phyloP scores from a whole-genome alignment of 2,888 invertebrate species.

The Mythimna vitellina region DNA sequence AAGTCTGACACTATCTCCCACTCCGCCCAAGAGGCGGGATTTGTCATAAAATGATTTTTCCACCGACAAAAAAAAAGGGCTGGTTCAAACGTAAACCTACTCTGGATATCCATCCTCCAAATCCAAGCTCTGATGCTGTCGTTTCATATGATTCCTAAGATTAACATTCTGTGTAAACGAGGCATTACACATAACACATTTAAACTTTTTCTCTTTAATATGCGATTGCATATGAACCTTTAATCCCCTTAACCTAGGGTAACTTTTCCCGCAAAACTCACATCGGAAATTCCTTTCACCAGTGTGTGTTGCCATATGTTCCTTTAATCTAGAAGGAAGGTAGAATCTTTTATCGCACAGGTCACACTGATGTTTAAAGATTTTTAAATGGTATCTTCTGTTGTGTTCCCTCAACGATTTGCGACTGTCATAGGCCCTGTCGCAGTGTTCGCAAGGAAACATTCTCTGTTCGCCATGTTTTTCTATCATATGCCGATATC shows the following conservation, averaged over 20 bases:
- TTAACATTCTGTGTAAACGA: conserved; percentile 90
- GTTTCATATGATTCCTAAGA: conserved; percentile 90
- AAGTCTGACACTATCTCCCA: too few species aligned
- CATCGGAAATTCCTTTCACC: conserved; percentile 85
- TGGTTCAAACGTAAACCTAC: conserved; percentile 3
- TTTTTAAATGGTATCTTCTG: conserved; percentile 80
- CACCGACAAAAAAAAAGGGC: too few species aligned
- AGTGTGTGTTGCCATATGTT: conserved; percentile 85
- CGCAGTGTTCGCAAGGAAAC: conserved; percentile 83
- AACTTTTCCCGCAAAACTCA: conserved; percentile 84
- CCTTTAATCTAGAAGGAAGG: conserved; percentile 82
- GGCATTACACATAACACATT: conserved; percentile 87
- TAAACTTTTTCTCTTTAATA: conserved; percentile 87
- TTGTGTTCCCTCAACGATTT: conserved; percentile 84
- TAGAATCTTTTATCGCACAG: conserved; percentile 89
- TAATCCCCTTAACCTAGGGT: conserved; percentile 81
- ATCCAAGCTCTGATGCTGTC: conserved; percentile 78
- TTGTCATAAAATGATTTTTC: too few species aligned
- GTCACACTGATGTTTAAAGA: conserved; percentile 88
- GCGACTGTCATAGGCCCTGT: conserved; percentile 82
- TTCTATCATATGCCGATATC: conserved; percentile 84
- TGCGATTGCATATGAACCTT: conserved; percentile 91
- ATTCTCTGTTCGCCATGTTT: conserved; percentile 79
- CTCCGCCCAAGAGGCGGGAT: too few species aligned
- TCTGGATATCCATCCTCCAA: conserved; percentile 64